Evolutionary conservation across 2,113 vertebrate genomes (phyloP).

Genomic region (Pachycephala philippinensis): DNA sequence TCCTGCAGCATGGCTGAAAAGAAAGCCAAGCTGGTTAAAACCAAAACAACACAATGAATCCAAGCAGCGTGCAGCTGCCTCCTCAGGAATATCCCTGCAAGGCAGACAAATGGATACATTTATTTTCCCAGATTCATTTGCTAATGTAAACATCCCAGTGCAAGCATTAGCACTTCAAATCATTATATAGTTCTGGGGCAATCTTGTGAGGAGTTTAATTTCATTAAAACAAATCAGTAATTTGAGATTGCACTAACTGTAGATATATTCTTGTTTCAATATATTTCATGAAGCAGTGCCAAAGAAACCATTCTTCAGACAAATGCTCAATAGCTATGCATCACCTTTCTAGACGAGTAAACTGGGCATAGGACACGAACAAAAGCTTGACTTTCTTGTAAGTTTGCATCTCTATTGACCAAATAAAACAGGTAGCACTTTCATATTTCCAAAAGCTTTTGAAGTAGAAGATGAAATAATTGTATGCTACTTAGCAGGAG

Average conservation of each 20-base stretch:
- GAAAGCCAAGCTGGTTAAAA: constrained; percentile 46
- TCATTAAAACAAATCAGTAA: background rate
- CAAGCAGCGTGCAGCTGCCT: constrained; percentile 34
- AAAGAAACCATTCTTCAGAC: background rate
- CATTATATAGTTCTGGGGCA: background rate
- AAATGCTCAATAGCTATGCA: background rate
- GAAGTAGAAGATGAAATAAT: background rate
- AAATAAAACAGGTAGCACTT: background rate
- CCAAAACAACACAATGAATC: constrained; percentile 8
- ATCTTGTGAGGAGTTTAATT: constrained; percentile 12
- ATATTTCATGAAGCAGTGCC: background rate
- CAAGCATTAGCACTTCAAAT: constrained; percentile 22
- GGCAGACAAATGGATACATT: constrained; percentile 43
- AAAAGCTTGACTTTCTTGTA: background rate
- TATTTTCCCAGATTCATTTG: constrained; percentile 47
- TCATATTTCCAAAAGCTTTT: background rate
- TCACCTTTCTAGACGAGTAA: background rate
- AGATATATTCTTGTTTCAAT: background rate
- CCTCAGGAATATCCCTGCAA: constrained; percentile 54
- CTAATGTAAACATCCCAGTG: constrained; percentile 40
- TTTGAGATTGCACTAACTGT: background rate
- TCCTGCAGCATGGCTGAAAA: constrained; percentile 20
- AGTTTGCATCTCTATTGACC: background rate
- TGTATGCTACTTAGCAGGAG: background rate
- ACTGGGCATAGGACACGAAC: background rate